These are phyloP conservation scores for Hymenochirus boettgeri DNA, from an alignment of 2,113 vertebrate genomes.

Conservation along the genomic window DNA sequence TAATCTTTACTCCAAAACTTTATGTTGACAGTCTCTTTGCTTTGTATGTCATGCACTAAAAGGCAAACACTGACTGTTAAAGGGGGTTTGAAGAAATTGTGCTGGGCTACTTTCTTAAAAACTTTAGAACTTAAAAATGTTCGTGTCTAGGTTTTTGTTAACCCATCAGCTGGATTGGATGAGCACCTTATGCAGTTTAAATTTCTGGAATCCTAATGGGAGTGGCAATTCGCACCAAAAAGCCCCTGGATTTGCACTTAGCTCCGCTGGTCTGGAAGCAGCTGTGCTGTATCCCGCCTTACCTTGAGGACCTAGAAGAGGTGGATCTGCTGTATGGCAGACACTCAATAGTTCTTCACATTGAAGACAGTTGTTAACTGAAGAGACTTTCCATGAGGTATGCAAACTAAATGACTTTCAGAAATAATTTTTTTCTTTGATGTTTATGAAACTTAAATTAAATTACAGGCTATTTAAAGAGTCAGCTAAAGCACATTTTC, in stretches of 20 bases:
- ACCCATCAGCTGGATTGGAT: constrained; percentile 73
- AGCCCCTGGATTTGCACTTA: constrained; percentile 78
- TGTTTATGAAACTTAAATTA: too few species aligned
- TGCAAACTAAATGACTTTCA: too few species aligned
- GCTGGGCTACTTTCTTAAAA: too few species aligned
- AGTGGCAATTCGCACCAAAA: constrained; percentile 82
- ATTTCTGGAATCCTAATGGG: constrained; percentile 82
- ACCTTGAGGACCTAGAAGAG: constrained; percentile 78
- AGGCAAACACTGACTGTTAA: too few species aligned
- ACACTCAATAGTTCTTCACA: constrained; percentile 85
- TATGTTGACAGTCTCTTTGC: too few species aligned
- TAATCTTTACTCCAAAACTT: too few species aligned
- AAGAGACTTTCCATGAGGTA: constrained; percentile 84
- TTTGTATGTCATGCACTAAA: too few species aligned
- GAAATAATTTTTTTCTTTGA: too few species aligned
- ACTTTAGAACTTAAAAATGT: too few species aligned
- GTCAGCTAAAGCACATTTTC: too few species aligned
- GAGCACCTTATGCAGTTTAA: constrained; percentile 81
- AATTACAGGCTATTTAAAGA: too few species aligned
- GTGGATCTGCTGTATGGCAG: constrained; percentile 81
- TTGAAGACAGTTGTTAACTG: constrained; percentile 83
- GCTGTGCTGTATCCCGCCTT: constrained; percentile 77
- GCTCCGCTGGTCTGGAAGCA: constrained; percentile 82
- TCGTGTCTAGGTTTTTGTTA: constrained; percentile 70
- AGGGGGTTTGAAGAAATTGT: too few species aligned